Base-by-base conservation (phyloP, 1,140 invertebrate species). In the Trachymyrmex septentrionalis region DNA sequence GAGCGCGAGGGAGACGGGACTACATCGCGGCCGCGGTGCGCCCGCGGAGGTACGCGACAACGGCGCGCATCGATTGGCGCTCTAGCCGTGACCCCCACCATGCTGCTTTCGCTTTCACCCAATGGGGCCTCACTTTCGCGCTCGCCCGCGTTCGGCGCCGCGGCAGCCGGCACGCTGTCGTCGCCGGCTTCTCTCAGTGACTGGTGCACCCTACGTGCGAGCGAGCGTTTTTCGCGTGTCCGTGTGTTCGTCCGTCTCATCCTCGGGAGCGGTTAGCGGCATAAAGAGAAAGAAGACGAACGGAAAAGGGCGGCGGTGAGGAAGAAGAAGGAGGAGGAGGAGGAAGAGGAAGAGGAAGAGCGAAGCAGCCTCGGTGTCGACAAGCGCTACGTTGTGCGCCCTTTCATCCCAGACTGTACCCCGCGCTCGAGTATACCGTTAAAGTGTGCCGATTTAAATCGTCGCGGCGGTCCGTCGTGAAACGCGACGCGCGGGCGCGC, bases 61-160 rank as follows among this genome's bases (percentile, higher is more conserved):
- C 90, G 91, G 89, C 87, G 93, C 88, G 90, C 95, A 95, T 95
- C 94, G 95, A 95, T 95, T 95, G 95, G 94, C 92, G 93, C 93
- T 84, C 92, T 94, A 95, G 94, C 94, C 94, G 92, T 95, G 94
- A 95, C 94, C 94, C 94, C 95, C 95, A 95, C 94, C 94, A 95
- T 87, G 75, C 77, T 87, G 94, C 94, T 95, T 95, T 95, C 95
- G 93, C 95, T 95, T 95, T 95, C 95, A 95, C 93, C 94, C 95
- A 95, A 95, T 95, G 92, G 94, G 94, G 91, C 93, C 93, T 95
- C 94, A 95, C 95, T 95, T 95, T 95, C 95, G 94, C 94, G 94
- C 91, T 95, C 94, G 93, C 92, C 91, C 89, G 91, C 89, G 89
- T 86, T 88, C 87, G 90, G 91, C 87, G 89, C 88, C 91, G 78